Evolutionary conservation across 35 echinoderm and acorn worm species (phyloP), one percentile per base, ranked within the genome.

Genomic region (Apostichopus californicus): DNA sequence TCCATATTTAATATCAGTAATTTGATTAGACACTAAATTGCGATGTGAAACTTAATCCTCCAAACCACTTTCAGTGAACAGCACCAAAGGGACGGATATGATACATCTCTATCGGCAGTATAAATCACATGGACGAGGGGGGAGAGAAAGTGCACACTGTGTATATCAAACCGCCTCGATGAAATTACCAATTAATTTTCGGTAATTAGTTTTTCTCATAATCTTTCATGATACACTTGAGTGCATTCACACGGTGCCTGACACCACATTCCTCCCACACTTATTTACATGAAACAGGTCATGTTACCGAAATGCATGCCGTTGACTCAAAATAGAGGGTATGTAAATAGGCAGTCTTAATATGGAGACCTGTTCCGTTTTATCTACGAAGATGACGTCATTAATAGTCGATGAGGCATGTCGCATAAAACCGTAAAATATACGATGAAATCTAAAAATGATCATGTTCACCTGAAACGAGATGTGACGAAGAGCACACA

Each of bases 131-230:
- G 64, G 9, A 18, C 11, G 9, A 68, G 18, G 18, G 18, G 11
- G 64, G 18, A 14, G 1, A 68, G 11, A 9, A 80, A 26, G 24
- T 80, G 78, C 78, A 80, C 22, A 53, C n/a, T 46, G 34, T 46
- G 34, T 34, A 80, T 9, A 26, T 26, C 20, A 80, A 18, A 68
- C 64, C 64, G 17, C 18, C 64, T 68, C 64, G 18, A 68, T 14
- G 64, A 68, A 18, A 83, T 83, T 83, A 14, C 80, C 46, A 83
- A 83, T 83, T 83, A 83, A 83, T 83, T 83, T 83, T 15, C 8
- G 17, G 55, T 55, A 55, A 83, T 55, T 56, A 15, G 1, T 18
- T 55, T 46, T 83, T 56, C 53, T 56, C 2, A 83, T 83, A 10
- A 46, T 55, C 12, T 53, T 83, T 56, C 53, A 17, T 55, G 55